These are phyloP conservation scores for Toxotes jaculatrix DNA, from an alignment of 2,113 vertebrate species.

Conservation along the genomic window DNA sequence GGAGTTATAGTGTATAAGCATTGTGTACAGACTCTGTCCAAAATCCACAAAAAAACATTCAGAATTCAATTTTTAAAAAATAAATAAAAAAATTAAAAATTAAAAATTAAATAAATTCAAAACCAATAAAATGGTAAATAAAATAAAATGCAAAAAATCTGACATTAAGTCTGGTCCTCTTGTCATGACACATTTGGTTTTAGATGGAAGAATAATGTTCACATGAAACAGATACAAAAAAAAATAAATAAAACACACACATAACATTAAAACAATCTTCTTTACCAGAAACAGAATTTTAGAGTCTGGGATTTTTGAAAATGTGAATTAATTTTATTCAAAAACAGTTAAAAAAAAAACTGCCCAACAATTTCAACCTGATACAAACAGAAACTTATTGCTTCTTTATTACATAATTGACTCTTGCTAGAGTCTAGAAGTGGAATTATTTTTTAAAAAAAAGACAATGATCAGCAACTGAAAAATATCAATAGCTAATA, in stretches of 20 bases:
- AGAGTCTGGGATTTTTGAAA: not conserved
- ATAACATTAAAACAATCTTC: not conserved
- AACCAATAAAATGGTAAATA: not conserved
- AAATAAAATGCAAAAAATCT: not conserved
- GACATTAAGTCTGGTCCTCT: not conserved
- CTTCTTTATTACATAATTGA: not conserved
- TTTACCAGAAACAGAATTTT: conserved; percentile 9
- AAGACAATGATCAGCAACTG: not conserved
- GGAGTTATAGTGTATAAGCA: conserved; percentile 12
- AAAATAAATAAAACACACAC: not conserved
- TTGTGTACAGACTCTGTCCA: conserved; percentile 32
- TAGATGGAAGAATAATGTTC: not conserved
- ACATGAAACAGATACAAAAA: not conserved
- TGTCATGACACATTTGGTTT: not conserved
- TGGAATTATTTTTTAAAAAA: not conserved
- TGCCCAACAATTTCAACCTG: not conserved
- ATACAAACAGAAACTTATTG: not conserved
- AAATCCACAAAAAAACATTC: conserved; percentile 2
- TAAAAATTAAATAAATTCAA: not conserved
- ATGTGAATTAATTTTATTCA: not conserved
- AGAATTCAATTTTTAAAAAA: not conserved
- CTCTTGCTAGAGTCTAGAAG: not conserved
- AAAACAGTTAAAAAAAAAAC: not conserved
- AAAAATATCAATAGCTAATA: conserved; percentile 18
- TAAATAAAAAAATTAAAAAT: not conserved